Base-by-base conservation (phyloP, 2,888 invertebrate species). In the Operophtera brumata region DNA sequence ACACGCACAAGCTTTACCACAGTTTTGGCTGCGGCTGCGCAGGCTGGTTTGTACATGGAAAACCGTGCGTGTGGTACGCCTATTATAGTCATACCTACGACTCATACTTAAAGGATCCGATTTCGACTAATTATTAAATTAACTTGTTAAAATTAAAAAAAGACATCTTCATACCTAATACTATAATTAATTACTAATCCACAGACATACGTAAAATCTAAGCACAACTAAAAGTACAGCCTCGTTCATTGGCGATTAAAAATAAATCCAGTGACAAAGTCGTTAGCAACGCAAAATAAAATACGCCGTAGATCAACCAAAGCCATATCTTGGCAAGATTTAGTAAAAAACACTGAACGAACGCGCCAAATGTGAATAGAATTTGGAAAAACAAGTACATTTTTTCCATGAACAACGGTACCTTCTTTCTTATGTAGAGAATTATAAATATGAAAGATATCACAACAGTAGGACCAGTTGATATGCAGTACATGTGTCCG, bases 321-420 rank as follows among this genome's bases (percentile, higher is more conserved):
- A 86, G 59, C 85, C 83, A 86, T 57, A 87, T 78, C 69, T 74
- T 77, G 48, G 76, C 69, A 54, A 88, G 73, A 70, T 89, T 88
- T 60, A 88, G 69, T 59, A 89, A 67, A 68, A 89, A 87, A 75
- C 88, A 88, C 70, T 89, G 89, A 57, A 89, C 66, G 61, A 89
- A 86, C 35, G 89, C 89, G 54, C 89, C 89, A 73, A 89, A 89
- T 0, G 86, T 85, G 64, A 89, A 88, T 56, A 87, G 67, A 65
- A 89, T 88, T 88, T 89, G 89, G 73, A 89, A 88, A 71, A 86
- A 86, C 56, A 89, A 71, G 64, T 89, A 87, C 86, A 89, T 87
- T 77, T 89, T 89, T 69, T 89, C 89, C 88, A 89, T 86, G 62
- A 89, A 89, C 56, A 87, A 60, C 4, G 89, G 88, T 25, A 88